These are phyloP conservation scores for Alsophila aescularia DNA, from an alignment of 2,888 invertebrate genomes.

Conservation along the genomic window DNA sequence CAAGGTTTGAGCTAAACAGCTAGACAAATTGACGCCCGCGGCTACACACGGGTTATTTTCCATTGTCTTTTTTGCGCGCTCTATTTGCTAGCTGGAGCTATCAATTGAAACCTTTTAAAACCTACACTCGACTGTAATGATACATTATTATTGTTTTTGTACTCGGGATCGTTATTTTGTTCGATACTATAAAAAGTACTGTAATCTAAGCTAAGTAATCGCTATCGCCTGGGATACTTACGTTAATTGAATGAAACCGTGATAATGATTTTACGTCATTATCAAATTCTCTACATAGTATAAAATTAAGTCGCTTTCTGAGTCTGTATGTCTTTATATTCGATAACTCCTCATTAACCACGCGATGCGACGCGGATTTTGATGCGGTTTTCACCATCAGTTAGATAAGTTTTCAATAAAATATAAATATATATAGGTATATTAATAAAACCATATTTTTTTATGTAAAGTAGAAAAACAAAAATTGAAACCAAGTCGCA, in stretches of 20 bases:
- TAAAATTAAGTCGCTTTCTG: too few species aligned
- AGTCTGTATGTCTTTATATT: too few species aligned
- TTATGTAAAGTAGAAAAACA: too few species aligned
- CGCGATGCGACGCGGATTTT: too few species aligned
- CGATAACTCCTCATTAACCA: too few species aligned
- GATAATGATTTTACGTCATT: background rate
- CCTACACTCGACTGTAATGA: background rate
- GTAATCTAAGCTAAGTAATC: background rate
- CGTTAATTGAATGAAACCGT: too few species aligned
- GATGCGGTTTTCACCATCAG: too few species aligned
- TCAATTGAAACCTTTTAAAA: slow-evolving; percentile 10
- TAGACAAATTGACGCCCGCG: slow-evolving; percentile 29
- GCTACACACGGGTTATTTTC: slow-evolving; percentile 14
- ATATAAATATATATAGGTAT: too few species aligned
- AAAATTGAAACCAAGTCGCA: too few species aligned
- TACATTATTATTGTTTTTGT: slow-evolving; percentile 10
- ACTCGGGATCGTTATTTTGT: background rate
- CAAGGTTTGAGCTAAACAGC: background rate
- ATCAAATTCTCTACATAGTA: too few species aligned
- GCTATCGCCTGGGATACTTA: background rate
- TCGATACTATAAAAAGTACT: background rate
- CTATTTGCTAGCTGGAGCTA: background rate
- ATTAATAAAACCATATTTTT: too few species aligned
- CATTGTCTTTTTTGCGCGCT: slow-evolving; percentile 23
- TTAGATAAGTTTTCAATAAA: too few species aligned